Base-by-base conservation (phyloP, 2,888 invertebrate genomes). In the Melinaea marsaeus region DNA sequence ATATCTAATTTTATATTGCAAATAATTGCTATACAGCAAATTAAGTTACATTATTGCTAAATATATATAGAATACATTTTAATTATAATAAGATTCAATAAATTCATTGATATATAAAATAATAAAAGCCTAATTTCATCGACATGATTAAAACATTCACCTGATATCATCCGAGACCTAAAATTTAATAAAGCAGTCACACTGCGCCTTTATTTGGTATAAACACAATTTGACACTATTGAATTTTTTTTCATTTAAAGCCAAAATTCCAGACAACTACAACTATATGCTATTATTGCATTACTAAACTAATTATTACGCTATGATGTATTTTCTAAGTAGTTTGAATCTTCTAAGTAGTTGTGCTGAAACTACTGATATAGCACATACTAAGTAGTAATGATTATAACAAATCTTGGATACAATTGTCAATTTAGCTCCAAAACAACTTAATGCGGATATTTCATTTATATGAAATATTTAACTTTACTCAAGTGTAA, bases 141-240 rank as follows among this genome's bases (percentile, higher is more conserved):
- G 22, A 13, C 51, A 51, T 51, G 51, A 51, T 13, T 48, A 2
- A n/a, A n/a, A 2, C 22, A 13, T 6, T 42, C 2, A 42, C 42
- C 42, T 42, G 42, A 48, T 22, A 48, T 48, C n/a, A 3, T 13
- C 22, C 32, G 3, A 4, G 22, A 48, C 48, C 48, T 48, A 48
- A 51, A 22, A 32, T 32, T 51, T 51, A 51, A 3, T 51, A 48
- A 7, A 7, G 51, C 51, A 51, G 51, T 51, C 32, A n/a, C 22
- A 51, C 51, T 51, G 51, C 51, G 5, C 13, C 7, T 13, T 51
- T 51, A 32, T 51, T 51, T 51, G 51, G 51, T 51, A 51, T 51
- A 51, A 51, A 51, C 51, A 51, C 22, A 51, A 51, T 51, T 51
- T 51, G 51, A 51, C 51, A 51, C 51, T 51, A 51, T 51, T 51